Conservation (phyloP, 2,797 vertebrate species). For the Pseudotriccus pelzelni region DNA sequence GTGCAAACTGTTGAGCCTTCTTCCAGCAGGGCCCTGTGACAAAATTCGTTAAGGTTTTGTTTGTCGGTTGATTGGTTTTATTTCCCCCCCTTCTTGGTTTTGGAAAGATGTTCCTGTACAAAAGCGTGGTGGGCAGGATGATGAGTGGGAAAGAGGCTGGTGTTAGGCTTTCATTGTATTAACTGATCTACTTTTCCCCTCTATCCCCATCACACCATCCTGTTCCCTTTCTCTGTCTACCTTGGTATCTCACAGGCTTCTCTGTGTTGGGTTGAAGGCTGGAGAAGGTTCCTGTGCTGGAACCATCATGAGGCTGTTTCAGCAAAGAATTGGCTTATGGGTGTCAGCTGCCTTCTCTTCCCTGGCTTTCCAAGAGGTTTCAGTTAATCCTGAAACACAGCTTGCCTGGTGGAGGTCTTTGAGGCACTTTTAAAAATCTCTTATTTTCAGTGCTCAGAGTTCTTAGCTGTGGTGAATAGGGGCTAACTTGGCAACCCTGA, state of each 20-base stretch:
- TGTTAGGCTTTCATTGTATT: not conserved
- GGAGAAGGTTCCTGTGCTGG: not conserved
- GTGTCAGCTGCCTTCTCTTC: not conserved
- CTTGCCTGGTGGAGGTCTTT: conserved; percentile 13
- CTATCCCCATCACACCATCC: not conserved
- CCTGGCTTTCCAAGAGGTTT: conserved; percentile 30
- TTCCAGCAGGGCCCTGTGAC: conserved; percentile 60
- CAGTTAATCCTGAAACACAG: not conserved
- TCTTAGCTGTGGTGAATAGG: not conserved
- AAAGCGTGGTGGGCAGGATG: not conserved
- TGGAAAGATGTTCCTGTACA: conserved; percentile 16
- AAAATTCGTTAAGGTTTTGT: conserved; percentile 26
- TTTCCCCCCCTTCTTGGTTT: not conserved
- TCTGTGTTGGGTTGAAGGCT: not conserved
- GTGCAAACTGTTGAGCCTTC: conserved; percentile 54
- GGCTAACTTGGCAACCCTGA: conserved; percentile 17
- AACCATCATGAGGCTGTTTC: not conserved
- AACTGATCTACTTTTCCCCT: not conserved
- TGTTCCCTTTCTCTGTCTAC: not conserved
- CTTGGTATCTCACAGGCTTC: not conserved
- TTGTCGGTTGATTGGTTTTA: not conserved
- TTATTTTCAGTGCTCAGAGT: not conserved
- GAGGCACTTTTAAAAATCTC: not conserved
- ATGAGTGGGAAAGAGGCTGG: not conserved
- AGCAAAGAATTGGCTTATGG: not conserved